A percentile compares a stretch with the other conserved stretches of the same genome.
Conservation (phyloP, 2,888 invertebrate species). For the Drosophila neoperkinsi region DNA sequence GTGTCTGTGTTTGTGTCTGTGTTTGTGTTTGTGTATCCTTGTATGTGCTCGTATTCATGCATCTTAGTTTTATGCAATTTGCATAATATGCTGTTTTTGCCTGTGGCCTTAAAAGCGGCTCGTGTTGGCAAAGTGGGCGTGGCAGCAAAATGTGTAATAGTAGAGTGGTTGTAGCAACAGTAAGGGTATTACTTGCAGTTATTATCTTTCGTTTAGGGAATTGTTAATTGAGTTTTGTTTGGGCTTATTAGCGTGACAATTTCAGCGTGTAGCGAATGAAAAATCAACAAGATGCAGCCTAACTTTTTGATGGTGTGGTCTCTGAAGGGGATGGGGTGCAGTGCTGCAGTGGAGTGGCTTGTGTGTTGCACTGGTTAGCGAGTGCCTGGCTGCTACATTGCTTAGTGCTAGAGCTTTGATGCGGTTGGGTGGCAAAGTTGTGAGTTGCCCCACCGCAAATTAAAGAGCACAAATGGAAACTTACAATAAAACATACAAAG, state of each 20-base stretch:
- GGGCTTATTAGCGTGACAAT: constrained; percentile 45
- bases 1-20: not conserved
- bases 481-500: constrained; percentile 46
- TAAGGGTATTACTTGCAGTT: constrained; percentile 22
- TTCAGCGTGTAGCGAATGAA: constrained; percentile 22
- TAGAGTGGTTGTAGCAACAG: not conserved
- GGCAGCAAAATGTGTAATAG: not conserved
- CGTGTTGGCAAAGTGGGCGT: constrained; percentile 8
- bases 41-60: constrained; percentile 1
- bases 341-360: constrained; percentile 2
- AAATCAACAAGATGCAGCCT: constrained; percentile 20
- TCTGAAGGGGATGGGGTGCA: not conserved
- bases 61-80: constrained; percentile 42
- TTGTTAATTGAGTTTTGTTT: constrained; percentile 70
- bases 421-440: constrained; percentile 55
- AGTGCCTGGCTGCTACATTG: constrained; percentile 54
- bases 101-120: constrained; percentile 7
- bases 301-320: not conserved
- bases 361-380: constrained; percentile 51
- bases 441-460: constrained; percentile 67
- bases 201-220: constrained; percentile 67
- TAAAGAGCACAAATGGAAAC: constrained; percentile 75
- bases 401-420: constrained; percentile 44
- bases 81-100: constrained; percentile 44
- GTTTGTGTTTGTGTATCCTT: not conserved